Evolutionary conservation across 1,140 invertebrate species (phyloP), one percentile per base, ranked within the genome.

Genomic region (Drosophila truncata): DNA sequence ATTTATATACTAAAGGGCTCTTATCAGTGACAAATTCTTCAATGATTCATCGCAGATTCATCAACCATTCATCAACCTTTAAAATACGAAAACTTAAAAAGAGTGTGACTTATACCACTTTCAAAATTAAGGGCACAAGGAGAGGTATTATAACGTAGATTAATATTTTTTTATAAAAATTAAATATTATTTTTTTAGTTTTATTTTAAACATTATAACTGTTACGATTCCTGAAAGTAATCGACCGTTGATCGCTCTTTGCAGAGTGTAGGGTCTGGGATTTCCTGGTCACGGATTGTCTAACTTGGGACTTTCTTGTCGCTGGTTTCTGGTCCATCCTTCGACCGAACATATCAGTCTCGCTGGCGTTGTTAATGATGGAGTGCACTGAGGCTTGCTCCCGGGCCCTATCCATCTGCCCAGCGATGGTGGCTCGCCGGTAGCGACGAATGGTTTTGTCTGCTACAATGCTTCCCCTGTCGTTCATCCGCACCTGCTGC

Each of bases 371-470:
- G 13, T 9, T 18, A 1, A 20, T 27, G 5, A 55, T 9, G 4
- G 49, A 29, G 33, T 31, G 2, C 1, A 78, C 42, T 7, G 74
- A 62, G 13, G 16, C 1, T 0, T 11, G 41, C 11, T 46, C 9
- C 37, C 29, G 47, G 11, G 39, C 49, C 7, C 50, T n/a, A 11
- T 18, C 3, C 10, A 80, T 18, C 16, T 59, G 20, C 7, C 14
- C 0, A 8, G 29, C 4, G 0, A 80, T 7, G 25, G 78, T 55
- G 3, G 0, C 0, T 0, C 78, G 64, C 0, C 57, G 62, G 16
- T 81, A 81, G 4, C 79, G 78, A 18, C 8, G 23, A 3, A 58
- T 61, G 7, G 3, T 37, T 2, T 35, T 20, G 2, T 20, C 8
- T 13, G 9, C 14, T 13, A 64, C n/a, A 10, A 11, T 18, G 0